Base-by-base conservation (phyloP, 2,797 vertebrate species). In the Ciconia nigra region DNA sequence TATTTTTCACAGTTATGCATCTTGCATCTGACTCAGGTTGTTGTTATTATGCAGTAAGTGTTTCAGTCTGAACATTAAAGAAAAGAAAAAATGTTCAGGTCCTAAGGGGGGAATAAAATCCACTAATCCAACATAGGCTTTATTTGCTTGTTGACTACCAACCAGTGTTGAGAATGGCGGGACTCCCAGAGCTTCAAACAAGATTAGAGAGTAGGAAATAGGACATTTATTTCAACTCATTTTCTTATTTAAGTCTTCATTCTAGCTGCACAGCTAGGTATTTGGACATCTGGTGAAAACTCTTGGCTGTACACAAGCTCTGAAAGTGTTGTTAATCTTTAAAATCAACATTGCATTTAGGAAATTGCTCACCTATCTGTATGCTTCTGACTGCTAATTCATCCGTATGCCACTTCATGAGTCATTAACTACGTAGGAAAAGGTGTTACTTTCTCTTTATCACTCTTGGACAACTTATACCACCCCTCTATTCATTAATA, bases 311-410 rank as follows among this genome's bases (percentile, higher is more conserved):
- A 51, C 73, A 57, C 58, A 80, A 59, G 84, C 82, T 93, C 52
- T 87, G 88, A 90, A 97, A 96, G 80, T 93, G 91, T 81, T 95
- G 93, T 94, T 97, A 95, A 97, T 97, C 97, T 97, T 95, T 91
- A 96, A 95, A 97, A 96, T 96, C 97, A 97, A 95, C 97, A 96
- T 83, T 71, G 71, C 92, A 90, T 94, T 96, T 92, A 89, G 87
- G 74, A 94, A 86, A 95, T 87, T 87, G 79, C 78, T 93, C 85
- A 89, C 79, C 79, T 89, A 73, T 83, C 55, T 94, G 62, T 49
- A 9, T 44, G 44, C 82, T 87, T 90, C 90, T 88, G 59, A 86
- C 73, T 70, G 58, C 74, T 95, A 83, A 67, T 96, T 96, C 15
- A 4, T 93, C 46, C 76, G 15, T 8, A 35, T 67, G 72, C 44